Evolutionary conservation across 2,797 vertebrate species (phyloP).

Genomic region (Netta rufina): DNA sequence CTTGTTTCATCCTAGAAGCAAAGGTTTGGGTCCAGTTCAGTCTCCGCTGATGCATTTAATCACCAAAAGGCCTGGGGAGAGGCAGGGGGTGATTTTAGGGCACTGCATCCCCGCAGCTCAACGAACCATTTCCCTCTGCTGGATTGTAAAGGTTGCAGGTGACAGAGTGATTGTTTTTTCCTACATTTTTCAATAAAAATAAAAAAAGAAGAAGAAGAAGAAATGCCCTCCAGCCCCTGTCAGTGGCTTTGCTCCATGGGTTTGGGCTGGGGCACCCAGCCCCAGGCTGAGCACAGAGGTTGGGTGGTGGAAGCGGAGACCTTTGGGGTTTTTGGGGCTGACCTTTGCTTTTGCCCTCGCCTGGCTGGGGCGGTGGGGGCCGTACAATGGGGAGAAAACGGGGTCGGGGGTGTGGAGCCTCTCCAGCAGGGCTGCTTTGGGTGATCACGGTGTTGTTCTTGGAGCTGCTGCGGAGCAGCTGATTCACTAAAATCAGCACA

Average conservation of each 20-base stretch:
- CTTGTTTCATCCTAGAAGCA: neutral
- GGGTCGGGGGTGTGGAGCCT: too few species aligned
- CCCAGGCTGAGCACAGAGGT: too few species aligned
- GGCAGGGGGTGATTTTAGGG: neutral
- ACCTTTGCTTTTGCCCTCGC: neutral
- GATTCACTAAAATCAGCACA: neutral
- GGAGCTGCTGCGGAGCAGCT: neutral
- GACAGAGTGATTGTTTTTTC: neutral
- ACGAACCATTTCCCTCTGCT: accelerated
- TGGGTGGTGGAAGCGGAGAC: neutral
- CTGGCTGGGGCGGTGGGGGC: neutral
- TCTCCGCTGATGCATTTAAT: neutral
- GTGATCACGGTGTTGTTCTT: neutral
- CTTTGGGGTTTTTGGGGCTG: neutral
- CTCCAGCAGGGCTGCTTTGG: neutral
- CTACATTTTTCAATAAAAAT: neutral
- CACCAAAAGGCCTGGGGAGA: neutral
- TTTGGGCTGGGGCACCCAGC: too few species aligned
- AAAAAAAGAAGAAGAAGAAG: neutral
- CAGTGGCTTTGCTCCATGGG: neutral
- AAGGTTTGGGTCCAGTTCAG: neutral
- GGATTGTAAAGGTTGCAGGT: neutral
- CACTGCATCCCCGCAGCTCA: accelerated
- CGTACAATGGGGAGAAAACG: too few species aligned
- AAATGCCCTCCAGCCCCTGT: accelerated